These are phyloP conservation scores for Eupithecia dodoneata DNA, from an alignment of 2,888 invertebrate species.

Conservation along the genomic window DNA sequence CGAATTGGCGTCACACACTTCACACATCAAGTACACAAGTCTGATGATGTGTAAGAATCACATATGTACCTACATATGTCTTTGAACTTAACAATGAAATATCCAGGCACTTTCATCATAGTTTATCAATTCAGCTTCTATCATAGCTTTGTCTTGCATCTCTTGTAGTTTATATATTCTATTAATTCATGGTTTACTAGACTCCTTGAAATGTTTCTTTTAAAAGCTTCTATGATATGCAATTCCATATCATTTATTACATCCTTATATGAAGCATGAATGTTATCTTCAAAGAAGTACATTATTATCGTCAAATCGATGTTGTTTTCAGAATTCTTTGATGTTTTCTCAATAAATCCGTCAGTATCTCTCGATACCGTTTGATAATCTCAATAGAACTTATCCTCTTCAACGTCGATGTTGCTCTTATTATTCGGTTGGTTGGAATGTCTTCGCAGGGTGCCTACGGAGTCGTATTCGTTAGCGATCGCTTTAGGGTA, in stretches of 20 bases:
- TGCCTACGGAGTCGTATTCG: conserved; percentile 90
- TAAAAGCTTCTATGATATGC: background rate
- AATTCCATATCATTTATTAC: background rate
- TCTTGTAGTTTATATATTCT: background rate
- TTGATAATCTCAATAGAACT: conserved; percentile 81
- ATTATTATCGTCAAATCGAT: background rate
- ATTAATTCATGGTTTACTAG: background rate
- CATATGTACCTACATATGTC: too few relatives aligned
- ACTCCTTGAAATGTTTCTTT: background rate
- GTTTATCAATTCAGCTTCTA: background rate
- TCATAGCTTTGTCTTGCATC: background rate
- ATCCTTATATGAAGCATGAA: background rate
- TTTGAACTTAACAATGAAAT: background rate
- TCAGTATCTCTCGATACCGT: conserved; percentile 6
- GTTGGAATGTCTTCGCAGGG: conserved; percentile 90
- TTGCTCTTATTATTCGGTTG: conserved; percentile 86
- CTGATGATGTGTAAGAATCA: background rate
- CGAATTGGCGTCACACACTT: background rate
- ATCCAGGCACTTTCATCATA: conserved; percentile 9
- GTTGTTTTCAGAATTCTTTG: background rate
- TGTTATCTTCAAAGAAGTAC: background rate
- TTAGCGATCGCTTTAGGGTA: conserved; percentile 89
- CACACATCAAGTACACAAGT: background rate
- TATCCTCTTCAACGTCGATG: conserved; percentile 86
- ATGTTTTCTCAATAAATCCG: background rate